These are phyloP conservation scores for Oscheius sp. DNA, from an alignment of 2,888 invertebrate species.

Conservation along the genomic window DNA sequence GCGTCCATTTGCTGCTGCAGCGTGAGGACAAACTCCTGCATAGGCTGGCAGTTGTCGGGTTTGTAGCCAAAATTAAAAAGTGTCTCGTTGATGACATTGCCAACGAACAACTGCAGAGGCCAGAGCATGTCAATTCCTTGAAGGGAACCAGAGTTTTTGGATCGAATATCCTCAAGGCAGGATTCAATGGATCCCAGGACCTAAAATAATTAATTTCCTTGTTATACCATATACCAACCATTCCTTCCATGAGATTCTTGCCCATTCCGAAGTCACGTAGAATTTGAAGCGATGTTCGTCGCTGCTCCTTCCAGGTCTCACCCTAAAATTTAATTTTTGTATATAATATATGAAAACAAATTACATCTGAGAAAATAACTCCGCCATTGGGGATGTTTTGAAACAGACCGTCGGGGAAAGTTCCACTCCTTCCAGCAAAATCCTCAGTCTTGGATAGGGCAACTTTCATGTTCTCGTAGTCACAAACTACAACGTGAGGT, in stretches of 20 bases:
- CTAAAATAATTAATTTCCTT: slow-evolving; percentile 2
- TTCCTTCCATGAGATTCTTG: slow-evolving; percentile 53
- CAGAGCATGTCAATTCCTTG: slow-evolving; percentile 42
- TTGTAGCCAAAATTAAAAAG: slow-evolving; percentile 52
- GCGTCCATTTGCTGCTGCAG: neutral
- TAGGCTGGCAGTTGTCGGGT: slow-evolving; percentile 38
- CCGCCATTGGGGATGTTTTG: slow-evolving; percentile 37
- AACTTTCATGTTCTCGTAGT: slow-evolving; percentile 52
- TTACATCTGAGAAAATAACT: slow-evolving; percentile 25
- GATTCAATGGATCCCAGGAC: slow-evolving; percentile 40
- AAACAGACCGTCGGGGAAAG: slow-evolving; percentile 38
- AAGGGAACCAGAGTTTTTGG: neutral
- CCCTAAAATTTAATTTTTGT: slow-evolving; percentile 39
- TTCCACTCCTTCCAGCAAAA: slow-evolving; percentile 39
- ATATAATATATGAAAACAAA: neutral
- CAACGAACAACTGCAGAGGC: slow-evolving; percentile 53
- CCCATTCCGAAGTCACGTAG: slow-evolving; percentile 58
- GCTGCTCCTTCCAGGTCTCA: slow-evolving; percentile 51
- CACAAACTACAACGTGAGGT: slow-evolving; percentile 49
- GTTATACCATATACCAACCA: slow-evolving; percentile 34
- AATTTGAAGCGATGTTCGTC: slow-evolving; percentile 51
- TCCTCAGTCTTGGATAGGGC: slow-evolving; percentile 48
- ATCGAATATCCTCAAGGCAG: slow-evolving; percentile 37
- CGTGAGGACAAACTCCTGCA: slow-evolving; percentile 37
- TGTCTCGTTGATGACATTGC: slow-evolving; percentile 56